Conservation (phyloP, 1,140 invertebrate genomes). For the Drosophila kohkoa region DNA sequence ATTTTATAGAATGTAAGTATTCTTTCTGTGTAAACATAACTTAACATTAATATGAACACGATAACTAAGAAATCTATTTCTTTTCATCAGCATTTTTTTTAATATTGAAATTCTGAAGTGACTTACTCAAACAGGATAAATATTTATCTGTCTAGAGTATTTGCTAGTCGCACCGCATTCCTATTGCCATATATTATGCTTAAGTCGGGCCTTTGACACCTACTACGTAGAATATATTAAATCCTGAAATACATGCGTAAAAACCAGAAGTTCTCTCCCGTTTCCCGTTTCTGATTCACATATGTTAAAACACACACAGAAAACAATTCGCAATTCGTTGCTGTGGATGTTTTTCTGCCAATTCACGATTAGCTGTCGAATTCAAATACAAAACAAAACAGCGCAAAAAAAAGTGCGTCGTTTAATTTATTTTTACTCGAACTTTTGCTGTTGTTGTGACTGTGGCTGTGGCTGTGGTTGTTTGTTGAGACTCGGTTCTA, state of each 20-base stretch:
- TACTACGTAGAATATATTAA: background rate
- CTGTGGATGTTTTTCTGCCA: slow-evolving; percentile 44
- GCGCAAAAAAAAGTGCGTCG: slow-evolving; percentile 35
- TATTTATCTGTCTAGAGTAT: background rate
- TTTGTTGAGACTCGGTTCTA: background rate
- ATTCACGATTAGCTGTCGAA: slow-evolving; percentile 55
- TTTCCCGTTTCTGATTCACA: slow-evolving; percentile 35
- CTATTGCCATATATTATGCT: background rate
- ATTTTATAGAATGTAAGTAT: no score
- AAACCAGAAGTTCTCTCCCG: slow-evolving; percentile 42
- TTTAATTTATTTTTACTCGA: slow-evolving; percentile 14
- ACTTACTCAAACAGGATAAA: no score
- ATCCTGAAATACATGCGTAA: slow-evolving; percentile 4
- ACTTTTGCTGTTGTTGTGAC: background rate
- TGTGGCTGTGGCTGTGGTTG: no score
- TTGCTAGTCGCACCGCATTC: background rate
- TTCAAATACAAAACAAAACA: slow-evolving; percentile 21
- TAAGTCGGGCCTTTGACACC: slow-evolving; percentile 14
- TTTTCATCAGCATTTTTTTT: no score
- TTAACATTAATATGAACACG: no score
- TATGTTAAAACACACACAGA: background rate
- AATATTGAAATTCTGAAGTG: no score
- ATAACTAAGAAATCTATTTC: no score
- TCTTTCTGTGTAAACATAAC: no score
- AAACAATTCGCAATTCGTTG: slow-evolving; percentile 4